phyloP scores from a whole-genome alignment of 2,113 vertebrate genomes.

The Vombatus ursinus region DNA sequence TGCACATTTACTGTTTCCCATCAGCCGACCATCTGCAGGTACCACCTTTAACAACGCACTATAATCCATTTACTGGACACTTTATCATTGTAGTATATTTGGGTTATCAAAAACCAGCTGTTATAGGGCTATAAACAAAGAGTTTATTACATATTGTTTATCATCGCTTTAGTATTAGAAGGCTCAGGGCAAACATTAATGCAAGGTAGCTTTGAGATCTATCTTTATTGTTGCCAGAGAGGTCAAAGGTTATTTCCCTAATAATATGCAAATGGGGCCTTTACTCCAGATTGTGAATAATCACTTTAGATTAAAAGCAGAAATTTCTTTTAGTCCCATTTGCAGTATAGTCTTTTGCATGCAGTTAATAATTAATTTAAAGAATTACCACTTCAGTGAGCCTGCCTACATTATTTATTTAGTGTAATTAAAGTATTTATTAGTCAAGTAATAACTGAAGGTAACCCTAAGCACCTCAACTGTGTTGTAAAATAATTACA shows the following conservation, averaged over 20 bases:
- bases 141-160: conserved; percentile 82
- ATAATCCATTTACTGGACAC: conserved; percentile 84
- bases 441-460: conserved; percentile 84
- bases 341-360: conserved; percentile 83
- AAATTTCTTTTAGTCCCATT: conserved; percentile 82
- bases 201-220: conserved; percentile 69
- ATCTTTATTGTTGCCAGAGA: conserved; percentile 78
- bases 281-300: conserved; percentile 85
- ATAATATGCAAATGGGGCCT: conserved; percentile 84
- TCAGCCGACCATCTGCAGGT: conserved; percentile 84
- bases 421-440: conserved; percentile 89
- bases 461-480: conserved; percentile 76
- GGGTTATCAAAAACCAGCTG: conserved; percentile 84
- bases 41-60: conserved; percentile 83
- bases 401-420: conserved; percentile 87
- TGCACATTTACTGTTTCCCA: conserved; percentile 82
- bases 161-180: conserved; percentile 78
- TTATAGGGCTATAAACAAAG: conserved; percentile 82
- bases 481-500: conserved; percentile 77
- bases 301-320: conserved; percentile 83
- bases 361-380: conserved; percentile 88
- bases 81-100: conserved; percentile 84
- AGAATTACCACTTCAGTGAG: conserved; percentile 84
- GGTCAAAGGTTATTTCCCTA: conserved; percentile 84
- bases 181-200: conserved; percentile 72